A percentile compares a stretch with the other conserved stretches of the same genome.
Evolutionary conservation across 2,888 invertebrate species (phyloP).

Genomic region (Leptopterna dolabrata): DNA sequence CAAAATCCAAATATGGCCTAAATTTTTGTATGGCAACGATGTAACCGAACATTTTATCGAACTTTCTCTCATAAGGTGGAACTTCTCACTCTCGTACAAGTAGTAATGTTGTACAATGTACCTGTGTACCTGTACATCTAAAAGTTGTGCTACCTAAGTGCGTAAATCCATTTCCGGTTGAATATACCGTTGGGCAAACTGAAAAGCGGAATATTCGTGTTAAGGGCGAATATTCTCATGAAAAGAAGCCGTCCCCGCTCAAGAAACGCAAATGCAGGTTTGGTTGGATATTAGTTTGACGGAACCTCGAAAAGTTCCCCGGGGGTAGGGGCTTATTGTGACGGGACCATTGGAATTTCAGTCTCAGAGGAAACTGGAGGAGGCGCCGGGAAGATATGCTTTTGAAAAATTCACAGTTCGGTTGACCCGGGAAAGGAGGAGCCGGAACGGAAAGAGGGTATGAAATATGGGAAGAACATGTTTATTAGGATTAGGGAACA

Average conservation of each 20-base stretch:
- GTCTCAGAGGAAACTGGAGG: background rate
- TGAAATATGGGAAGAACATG: constrained; percentile 16
- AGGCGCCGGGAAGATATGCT: constrained; percentile 18
- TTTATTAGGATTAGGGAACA: constrained; percentile 45
- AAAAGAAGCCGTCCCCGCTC: background rate
- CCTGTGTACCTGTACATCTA: no score
- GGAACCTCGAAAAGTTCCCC: background rate
- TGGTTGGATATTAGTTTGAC: constrained; percentile 3
- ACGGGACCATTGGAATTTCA: background rate
- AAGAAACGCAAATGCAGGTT: background rate
- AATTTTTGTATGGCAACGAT: no score
- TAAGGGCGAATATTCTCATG: background rate
- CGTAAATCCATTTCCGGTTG: no score
- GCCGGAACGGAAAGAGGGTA: background rate
- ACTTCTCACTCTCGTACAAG: no score
- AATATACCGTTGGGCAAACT: no score
- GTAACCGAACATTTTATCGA: no score
- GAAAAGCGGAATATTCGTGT: background rate
- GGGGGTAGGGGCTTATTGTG: background rate
- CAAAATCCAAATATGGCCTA: no score
- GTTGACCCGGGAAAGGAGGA: constrained; percentile 22
- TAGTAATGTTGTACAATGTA: no score
- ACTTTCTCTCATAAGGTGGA: no score
- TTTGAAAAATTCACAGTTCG: constrained; percentile 48
- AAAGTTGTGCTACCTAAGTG: no score